A percentile compares a stretch with the other conserved stretches of the same genome.
Conservation (phyloP, 2,888 invertebrate species). For the Napeogenes sylphis region DNA sequence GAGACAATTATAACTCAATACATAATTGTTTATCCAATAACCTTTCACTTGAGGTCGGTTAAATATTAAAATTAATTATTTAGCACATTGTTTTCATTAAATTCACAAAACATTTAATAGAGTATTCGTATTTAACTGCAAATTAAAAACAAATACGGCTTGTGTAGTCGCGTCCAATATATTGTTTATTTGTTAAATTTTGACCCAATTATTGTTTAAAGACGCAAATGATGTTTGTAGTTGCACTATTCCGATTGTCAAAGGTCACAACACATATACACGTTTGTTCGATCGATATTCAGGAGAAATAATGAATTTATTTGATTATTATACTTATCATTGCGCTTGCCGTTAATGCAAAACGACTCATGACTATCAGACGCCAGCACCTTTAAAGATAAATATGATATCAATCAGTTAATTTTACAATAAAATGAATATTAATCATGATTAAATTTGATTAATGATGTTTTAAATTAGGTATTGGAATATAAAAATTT, state of each 20-base stretch:
- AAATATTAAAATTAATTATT: not conserved
- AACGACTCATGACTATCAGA: slow-evolving; percentile 18
- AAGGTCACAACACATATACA: slow-evolving; percentile 12
- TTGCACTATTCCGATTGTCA: slow-evolving; percentile 18
- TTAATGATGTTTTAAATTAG: too few species aligned
- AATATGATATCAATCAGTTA: not conserved
- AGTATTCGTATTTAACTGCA: not conserved
- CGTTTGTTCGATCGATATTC: slow-evolving; percentile 6
- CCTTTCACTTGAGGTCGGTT: not conserved
- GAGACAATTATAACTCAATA: not conserved
- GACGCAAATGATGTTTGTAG: slow-evolving; percentile 6
- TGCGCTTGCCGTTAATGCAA: slow-evolving; percentile 9
- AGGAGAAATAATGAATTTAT: slow-evolving; percentile 9
- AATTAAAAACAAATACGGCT: not conserved
- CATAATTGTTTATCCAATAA: not conserved
- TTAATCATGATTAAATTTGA: too few species aligned
- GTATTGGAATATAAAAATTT: too few species aligned
- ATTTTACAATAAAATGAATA: too few species aligned
- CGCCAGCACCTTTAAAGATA: not conserved
- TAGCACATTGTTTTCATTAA: slow-evolving; percentile 1
- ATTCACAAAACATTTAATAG: not conserved
- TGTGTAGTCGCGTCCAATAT: not conserved
- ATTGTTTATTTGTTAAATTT: not conserved
- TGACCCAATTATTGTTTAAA: slow-evolving; percentile 12
- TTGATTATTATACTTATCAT: slow-evolving; percentile 17